Evolutionary conservation across 2,113 vertebrate genomes (phyloP).

Genomic region (Eulacestoma nigropectus): DNA sequence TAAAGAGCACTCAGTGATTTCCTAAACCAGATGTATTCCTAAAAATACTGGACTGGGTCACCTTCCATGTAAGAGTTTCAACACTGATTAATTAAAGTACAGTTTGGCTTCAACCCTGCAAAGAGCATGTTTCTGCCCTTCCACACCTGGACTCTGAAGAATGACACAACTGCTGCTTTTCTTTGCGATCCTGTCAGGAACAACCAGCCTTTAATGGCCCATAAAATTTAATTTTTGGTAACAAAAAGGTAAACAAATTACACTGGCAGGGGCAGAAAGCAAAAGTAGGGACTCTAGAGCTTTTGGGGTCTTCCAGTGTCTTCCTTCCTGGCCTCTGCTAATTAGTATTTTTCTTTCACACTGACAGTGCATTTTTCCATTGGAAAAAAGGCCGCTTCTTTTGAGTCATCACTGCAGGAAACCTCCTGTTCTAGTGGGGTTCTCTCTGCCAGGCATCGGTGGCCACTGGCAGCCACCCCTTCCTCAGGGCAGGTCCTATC

Average conservation of each 20-base stretch:
- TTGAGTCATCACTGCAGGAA: background rate
- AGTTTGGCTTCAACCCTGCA: background rate
- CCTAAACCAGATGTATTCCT: background rate
- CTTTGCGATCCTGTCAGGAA: background rate
- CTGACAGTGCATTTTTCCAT: background rate
- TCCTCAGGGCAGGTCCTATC: background rate
- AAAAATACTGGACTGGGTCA: background rate
- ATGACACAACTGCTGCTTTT: background rate
- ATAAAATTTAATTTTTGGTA: background rate
- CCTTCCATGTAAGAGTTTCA: background rate
- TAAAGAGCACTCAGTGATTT: background rate
- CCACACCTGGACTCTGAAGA: background rate
- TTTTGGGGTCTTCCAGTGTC: background rate
- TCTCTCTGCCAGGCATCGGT: background rate
- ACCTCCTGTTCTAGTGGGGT: background rate
- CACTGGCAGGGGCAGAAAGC: background rate
- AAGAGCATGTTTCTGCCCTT: background rate
- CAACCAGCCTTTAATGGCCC: background rate
- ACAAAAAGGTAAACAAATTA: background rate
- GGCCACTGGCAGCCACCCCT: background rate
- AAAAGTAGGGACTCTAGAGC: background rate
- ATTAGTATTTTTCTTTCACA: background rate
- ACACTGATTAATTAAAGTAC: background rate
- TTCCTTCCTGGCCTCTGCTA: background rate
- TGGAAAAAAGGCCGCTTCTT: background rate